Base-by-base conservation (phyloP, 1,140 invertebrate species). In the Oncopeltus fasciatus region DNA sequence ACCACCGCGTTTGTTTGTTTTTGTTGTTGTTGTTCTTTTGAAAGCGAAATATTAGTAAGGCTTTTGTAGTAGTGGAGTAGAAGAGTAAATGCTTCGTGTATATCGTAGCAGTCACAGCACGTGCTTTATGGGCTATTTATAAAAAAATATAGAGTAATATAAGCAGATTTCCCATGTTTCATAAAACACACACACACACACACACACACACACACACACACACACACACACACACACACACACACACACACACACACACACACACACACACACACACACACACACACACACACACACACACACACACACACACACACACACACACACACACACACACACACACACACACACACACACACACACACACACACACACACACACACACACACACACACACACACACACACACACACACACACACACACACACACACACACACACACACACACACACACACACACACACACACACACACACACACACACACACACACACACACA, bases 201-300 rank as follows among this genome's bases (percentile, higher is more conserved):
- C 31, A 38, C 31, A 38, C 31, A 38, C 31, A 38, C 31, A 70
- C 61, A 70, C 67, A 64, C 68, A 69, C 29, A 57, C 68, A 44
- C 68, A 69, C 64, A 70, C 67, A 61, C 53, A 65, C 63, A 68
- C 47, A 63, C 60, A 68, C 47, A 49, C 46, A 49, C 46, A 49
- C 46, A 49, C 46, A 49, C 46, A 49, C 46, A 49, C 46, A 67
- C 59, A 67, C 51, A 67, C 59, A 67, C 47, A 59, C 58, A 66
- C 60, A 64, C 61, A 66, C 56, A 67, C 53, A 63, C 53, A 65
- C 53, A 63, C 44, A 64, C 53, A 59, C 44, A 64, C 53, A 66
- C 64, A 66, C 59, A 66, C 64, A 66, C 64, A 66, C 59, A 66
- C 64, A 66, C 59, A 66, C 60, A 66, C 59, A 66, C 59, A 66